Conservation (phyloP, 2,113 vertebrate genomes). For the Melanocharis versteri region DNA sequence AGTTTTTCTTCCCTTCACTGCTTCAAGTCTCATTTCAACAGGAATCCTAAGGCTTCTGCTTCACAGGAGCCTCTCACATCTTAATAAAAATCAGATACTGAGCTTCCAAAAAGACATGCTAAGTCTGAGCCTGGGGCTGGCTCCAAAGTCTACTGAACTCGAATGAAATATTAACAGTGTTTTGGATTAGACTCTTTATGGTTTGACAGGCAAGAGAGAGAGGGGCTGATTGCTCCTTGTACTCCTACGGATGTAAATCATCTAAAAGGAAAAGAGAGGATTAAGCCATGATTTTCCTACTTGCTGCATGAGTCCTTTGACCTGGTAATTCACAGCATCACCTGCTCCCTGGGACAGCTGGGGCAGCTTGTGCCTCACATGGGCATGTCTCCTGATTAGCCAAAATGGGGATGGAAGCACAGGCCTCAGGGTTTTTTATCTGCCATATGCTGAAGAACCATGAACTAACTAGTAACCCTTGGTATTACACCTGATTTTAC, state of each 20-base stretch:
- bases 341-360: not conserved
- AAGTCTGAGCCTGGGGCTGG: conserved; percentile 55
- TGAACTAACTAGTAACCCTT: not conserved
- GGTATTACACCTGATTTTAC: conserved; percentile 5
- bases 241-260: not conserved
- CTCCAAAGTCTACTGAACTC: conserved; percentile 22
- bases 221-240: conserved; percentile 17
- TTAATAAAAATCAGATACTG: conserved; percentile 57
- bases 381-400: not conserved
- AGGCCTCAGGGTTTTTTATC: not conserved
- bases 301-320: not conserved
- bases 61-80: conserved; percentile 35
- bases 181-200: not conserved
- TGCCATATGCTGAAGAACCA: not conserved
- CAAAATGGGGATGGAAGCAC: not conserved
- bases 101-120: conserved; percentile 25
- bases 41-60: conserved; percentile 31
- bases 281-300: not conserved
- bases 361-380: not conserved
- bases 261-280: not conserved
- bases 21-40: not conserved
- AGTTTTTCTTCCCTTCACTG: not conserved
- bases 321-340: not conserved
- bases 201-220: conserved; percentile 2
- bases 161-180: conserved; percentile 33